These are phyloP conservation scores for Pogonognathellus flavescens DNA, from an alignment of 1,140 invertebrate genomes.

Conservation along the genomic window DNA sequence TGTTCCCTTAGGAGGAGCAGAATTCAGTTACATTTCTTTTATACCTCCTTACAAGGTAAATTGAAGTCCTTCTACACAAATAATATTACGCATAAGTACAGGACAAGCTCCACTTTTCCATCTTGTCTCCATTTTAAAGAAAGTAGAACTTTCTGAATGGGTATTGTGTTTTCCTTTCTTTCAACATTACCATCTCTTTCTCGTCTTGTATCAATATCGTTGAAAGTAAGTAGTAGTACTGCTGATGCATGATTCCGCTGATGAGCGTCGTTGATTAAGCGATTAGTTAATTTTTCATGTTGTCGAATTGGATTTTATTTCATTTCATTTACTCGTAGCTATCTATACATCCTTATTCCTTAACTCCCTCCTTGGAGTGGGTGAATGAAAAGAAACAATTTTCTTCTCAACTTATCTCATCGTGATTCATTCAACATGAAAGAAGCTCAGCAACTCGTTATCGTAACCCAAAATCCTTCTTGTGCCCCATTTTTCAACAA, in stretches of 20 bases:
- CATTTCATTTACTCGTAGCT: background rate
- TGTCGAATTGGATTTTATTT: background rate
- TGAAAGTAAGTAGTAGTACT: conserved; percentile 27
- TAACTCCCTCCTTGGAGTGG: background rate
- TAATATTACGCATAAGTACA: too few relatives aligned
- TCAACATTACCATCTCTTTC: too few relatives aligned
- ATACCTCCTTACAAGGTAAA: too few relatives aligned
- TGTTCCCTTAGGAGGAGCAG: too few relatives aligned
- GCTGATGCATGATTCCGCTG: conserved; percentile 54
- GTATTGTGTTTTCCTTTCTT: too few relatives aligned
- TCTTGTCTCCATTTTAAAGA: too few relatives aligned
- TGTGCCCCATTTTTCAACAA: background rate
- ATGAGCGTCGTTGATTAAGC: conserved; percentile 43
- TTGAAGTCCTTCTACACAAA: too few relatives aligned
- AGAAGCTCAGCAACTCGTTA: background rate
- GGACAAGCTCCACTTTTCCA: too few relatives aligned
- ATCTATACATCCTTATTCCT: too few relatives aligned
- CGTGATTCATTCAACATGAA: conserved; percentile 11
- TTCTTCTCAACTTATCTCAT: background rate
- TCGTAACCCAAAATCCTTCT: conserved; percentile 10
- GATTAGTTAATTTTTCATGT: conserved; percentile 57
- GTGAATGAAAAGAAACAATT: background rate
- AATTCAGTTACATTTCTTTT: too few relatives aligned
- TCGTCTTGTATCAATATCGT: background rate
- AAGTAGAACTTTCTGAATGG: too few relatives aligned